phyloP scores from a whole-genome alignment of 1,140 invertebrate genomes.

The Bombus confusus region DNA sequence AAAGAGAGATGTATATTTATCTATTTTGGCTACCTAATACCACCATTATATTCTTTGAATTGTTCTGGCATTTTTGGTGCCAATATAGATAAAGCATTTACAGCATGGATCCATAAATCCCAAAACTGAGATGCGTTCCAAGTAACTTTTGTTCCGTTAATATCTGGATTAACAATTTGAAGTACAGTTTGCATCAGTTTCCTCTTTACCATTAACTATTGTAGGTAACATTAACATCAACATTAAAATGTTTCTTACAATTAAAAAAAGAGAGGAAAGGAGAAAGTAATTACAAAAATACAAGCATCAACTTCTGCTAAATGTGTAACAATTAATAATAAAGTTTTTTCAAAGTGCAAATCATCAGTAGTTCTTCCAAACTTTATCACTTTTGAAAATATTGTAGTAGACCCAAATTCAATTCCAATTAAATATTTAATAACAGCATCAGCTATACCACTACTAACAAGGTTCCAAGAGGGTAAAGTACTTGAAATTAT shows the following conservation, averaged over 20 bases:
- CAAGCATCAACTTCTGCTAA: constrained; percentile 52
- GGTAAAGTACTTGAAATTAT: constrained; percentile 59
- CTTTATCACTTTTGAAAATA: constrained; percentile 58
- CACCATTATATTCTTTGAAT: constrained; percentile 66
- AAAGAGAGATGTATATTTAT: neutral
- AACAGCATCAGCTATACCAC: constrained; percentile 70
- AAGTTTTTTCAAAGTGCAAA: constrained; percentile 68
- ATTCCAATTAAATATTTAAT: constrained; percentile 52
- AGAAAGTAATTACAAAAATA: constrained; percentile 41
- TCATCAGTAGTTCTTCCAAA: constrained; percentile 58
- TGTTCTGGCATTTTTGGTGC: constrained; percentile 67
- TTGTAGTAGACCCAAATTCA: constrained; percentile 46
- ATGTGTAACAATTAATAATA: constrained; percentile 64
- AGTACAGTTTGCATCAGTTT: constrained; percentile 60
- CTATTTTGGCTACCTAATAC: constrained; percentile 56
- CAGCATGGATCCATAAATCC: constrained; percentile 63
- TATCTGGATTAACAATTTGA: constrained; percentile 61
- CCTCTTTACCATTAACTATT: constrained; percentile 62
- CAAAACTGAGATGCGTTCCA: constrained; percentile 62
- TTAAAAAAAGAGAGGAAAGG: neutral
- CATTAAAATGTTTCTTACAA: neutral
- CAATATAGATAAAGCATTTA: constrained; percentile 63
- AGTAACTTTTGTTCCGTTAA: neutral
- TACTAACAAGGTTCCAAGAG: constrained; percentile 68
- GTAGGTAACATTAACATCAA: neutral